Evolutionary conservation across 2,888 invertebrate genomes (phyloP).

Genomic region (Epinotia ramella): DNA sequence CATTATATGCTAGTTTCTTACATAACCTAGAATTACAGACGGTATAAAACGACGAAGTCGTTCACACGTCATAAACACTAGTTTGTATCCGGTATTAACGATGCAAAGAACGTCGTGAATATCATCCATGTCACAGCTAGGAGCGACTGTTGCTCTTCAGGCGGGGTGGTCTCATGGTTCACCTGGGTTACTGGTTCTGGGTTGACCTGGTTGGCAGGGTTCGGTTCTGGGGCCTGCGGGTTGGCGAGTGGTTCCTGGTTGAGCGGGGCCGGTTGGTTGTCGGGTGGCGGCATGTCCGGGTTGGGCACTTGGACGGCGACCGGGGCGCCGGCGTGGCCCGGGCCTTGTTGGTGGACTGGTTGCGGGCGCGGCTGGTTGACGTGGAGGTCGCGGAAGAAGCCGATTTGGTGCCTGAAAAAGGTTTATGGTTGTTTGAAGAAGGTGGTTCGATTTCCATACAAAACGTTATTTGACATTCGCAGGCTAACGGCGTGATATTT

Average conservation of each 20-base stretch:
- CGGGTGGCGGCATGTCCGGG: not conserved
- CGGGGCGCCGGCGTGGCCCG: slow-evolving; percentile 14
- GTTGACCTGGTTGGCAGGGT: slow-evolving; percentile 14
- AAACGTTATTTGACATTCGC: no score
- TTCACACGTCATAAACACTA: slow-evolving; percentile 48
- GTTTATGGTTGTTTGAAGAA: not conserved
- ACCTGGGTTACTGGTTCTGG: not conserved
- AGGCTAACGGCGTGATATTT: no score
- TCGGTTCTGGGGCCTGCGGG: not conserved
- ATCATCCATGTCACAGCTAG: slow-evolving; percentile 95
- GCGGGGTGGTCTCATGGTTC: slow-evolving; percentile 50
- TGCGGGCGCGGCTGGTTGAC: slow-evolving; percentile 59
- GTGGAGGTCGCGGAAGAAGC: slow-evolving; percentile 89
- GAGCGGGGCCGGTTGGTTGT: not conserved
- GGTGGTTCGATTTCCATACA: no score
- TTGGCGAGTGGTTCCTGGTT: not conserved
- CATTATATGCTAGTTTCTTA: slow-evolving; percentile 1
- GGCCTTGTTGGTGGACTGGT: slow-evolving; percentile 45
- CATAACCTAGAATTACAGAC: not conserved
- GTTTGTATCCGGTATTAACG: slow-evolving; percentile 95
- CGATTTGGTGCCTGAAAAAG: slow-evolving; percentile 88
- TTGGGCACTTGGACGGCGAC: not conserved
- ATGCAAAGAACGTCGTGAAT: slow-evolving; percentile 96
- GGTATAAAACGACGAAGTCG: not conserved
- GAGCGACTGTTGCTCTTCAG: slow-evolving; percentile 72